Percentiles rank a stretch among this genome's conserved stretches.
phyloP scores from a whole-genome alignment of 1,140 invertebrate species.

The Apis mellifera region DNA sequence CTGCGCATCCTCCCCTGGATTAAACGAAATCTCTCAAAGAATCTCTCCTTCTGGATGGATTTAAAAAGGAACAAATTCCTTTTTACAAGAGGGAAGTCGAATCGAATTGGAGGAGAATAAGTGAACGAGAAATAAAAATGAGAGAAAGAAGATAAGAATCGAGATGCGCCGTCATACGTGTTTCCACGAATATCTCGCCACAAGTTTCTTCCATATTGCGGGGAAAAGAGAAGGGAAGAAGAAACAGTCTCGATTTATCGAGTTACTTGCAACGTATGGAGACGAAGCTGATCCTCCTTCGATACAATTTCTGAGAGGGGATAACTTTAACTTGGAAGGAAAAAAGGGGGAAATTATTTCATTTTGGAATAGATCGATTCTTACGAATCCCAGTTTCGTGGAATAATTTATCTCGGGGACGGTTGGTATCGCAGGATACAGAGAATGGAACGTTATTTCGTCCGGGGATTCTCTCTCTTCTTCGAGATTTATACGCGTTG shows the following conservation, averaged over 20 bases:
- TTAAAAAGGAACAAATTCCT: conserved; percentile 5
- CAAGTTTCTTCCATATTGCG: not conserved
- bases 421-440: no score
- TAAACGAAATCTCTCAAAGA: no score
- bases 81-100: not conserved
- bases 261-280: not conserved
- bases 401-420: no score
- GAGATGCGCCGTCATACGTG: not conserved
- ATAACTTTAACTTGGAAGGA: not conserved
- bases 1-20: no score
- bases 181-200: conserved; percentile 10
- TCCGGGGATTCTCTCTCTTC: no score
- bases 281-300: not conserved
- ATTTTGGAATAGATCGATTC: no score
- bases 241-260: conserved; percentile 23
- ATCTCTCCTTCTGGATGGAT: not conserved
- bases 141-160: no score
- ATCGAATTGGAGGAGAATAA: not conserved
- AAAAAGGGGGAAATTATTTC: not conserved
- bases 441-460: no score
- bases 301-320: not conserved
- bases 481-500: no score
- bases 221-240: not conserved
- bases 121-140: not conserved
- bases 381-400: no score